These are phyloP conservation scores for Parazoanthus atlanticus DNA, from an alignment of 92 coral and sea anemone species.

Conservation along the genomic window DNA sequence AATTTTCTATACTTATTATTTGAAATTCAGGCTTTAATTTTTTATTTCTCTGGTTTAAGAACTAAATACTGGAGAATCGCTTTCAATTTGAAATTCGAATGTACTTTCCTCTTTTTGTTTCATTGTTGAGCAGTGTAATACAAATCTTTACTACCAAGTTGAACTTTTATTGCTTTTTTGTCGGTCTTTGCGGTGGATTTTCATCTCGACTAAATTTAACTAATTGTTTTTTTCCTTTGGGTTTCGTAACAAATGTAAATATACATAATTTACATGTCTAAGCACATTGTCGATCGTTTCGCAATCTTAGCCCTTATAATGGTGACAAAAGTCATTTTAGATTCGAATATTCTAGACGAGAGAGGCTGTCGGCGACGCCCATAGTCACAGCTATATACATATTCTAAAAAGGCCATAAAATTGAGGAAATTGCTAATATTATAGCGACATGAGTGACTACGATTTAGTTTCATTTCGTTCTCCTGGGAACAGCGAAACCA, in stretches of 20 bases:
- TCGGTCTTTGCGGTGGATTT: background rate
- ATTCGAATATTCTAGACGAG: background rate
- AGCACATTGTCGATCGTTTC: background rate
- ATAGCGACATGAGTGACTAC: too few relatives aligned
- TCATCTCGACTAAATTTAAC: background rate
- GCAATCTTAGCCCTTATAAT: background rate
- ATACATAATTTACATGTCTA: background rate
- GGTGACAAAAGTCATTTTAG: background rate
- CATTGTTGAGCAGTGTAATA: background rate
- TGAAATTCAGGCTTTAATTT: too few relatives aligned
- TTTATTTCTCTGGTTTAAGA: too few relatives aligned
- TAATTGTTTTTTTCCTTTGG: background rate
- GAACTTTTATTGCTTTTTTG: background rate
- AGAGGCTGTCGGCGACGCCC: background rate
- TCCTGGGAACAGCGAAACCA: too few relatives aligned
- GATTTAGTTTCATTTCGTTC: too few relatives aligned
- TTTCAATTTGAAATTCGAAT: background rate
- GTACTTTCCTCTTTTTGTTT: background rate
- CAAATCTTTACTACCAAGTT: background rate
- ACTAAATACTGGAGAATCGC: background rate
- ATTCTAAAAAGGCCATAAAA: too few relatives aligned
- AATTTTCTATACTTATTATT: background rate
- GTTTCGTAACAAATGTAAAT: background rate
- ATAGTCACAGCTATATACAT: background rate
- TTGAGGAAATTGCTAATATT: background rate